phyloP scores from a whole-genome alignment of 2,888 invertebrate species.

The Vanessa cardui region DNA sequence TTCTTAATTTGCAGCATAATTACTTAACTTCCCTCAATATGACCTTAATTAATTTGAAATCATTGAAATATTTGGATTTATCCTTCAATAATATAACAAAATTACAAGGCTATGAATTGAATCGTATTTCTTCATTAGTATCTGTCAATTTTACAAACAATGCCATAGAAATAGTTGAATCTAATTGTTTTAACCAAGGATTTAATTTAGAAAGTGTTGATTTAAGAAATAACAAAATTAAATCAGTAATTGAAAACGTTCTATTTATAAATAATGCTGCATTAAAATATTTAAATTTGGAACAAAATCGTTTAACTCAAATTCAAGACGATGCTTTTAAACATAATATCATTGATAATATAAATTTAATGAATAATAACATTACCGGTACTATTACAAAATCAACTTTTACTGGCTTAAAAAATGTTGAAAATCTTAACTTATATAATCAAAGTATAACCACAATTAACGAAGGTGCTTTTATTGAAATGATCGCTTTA shows the following conservation, averaged over 20 bases:
- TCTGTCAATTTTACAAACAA: conserved; percentile 64
- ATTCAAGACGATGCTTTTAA: conserved; percentile 61
- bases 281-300: conserved; percentile 57
- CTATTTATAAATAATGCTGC: conserved; percentile 60
- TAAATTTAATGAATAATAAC: conserved; percentile 62
- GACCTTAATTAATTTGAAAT: conserved; percentile 57
- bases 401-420: conserved; percentile 59
- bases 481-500: conserved; percentile 52
- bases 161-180: conserved; percentile 55
- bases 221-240: conserved; percentile 62
- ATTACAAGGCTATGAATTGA: conserved; percentile 59
- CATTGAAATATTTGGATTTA: conserved; percentile 54
- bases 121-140: conserved; percentile 54
- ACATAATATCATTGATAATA: conserved; percentile 50
- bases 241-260: conserved; percentile 51
- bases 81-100: conserved; percentile 56
- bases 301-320: conserved; percentile 55
- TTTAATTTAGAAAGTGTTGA: conserved; percentile 54
- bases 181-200: conserved; percentile 61
- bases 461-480: conserved; percentile 53
- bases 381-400: conserved; percentile 54
- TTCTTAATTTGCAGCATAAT: conserved; percentile 57
- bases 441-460: conserved; percentile 43
- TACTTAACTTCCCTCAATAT: conserved; percentile 55
- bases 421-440: conserved; percentile 51